Evolutionary conservation across 2,113 vertebrate genomes (phyloP).

Genomic region (Brachyistius frenatus): DNA sequence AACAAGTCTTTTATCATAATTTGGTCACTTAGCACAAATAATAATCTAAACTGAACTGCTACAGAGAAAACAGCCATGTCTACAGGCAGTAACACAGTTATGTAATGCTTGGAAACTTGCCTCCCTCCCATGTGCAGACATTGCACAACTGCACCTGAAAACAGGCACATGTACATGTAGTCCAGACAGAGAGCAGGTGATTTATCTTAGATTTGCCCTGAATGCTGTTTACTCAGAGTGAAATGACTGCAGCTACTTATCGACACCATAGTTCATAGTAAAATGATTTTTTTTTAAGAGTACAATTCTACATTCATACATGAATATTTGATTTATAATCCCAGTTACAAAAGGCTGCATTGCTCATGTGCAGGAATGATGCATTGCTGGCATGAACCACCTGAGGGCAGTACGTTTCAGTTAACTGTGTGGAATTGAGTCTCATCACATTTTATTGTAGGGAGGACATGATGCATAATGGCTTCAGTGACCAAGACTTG

Average conservation of each 20-base stretch:
- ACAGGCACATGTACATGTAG: neutral
- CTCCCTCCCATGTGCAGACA: neutral
- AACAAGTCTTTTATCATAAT: constrained; percentile 15
- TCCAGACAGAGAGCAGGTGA: too few species aligned
- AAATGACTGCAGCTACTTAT: neutral
- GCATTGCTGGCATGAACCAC: constrained; percentile 33
- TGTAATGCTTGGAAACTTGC: constrained; percentile 19
- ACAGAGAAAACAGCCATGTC: neutral
- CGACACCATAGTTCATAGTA: neutral
- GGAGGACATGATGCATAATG: neutral
- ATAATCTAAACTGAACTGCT: neutral
- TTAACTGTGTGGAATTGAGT: neutral
- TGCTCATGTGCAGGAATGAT: neutral
- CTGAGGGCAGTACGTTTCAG: constrained; percentile 50
- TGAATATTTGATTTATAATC: neutral
- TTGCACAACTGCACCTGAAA: neutral
- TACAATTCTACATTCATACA: too few species aligned
- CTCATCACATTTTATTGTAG: neutral
- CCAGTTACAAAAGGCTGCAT: neutral
- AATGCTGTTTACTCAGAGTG: neutral
- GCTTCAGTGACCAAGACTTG: too few species aligned
- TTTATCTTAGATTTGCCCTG: too few species aligned
- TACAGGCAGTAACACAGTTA: constrained; percentile 14
- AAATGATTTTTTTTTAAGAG: neutral
- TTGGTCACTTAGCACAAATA: neutral